Percentiles rank a stretch among this genome's conserved stretches.
These are phyloP conservation scores for Drosophila parthenogenetica DNA, from an alignment of 2,888 invertebrate species.

Conservation along the genomic window DNA sequence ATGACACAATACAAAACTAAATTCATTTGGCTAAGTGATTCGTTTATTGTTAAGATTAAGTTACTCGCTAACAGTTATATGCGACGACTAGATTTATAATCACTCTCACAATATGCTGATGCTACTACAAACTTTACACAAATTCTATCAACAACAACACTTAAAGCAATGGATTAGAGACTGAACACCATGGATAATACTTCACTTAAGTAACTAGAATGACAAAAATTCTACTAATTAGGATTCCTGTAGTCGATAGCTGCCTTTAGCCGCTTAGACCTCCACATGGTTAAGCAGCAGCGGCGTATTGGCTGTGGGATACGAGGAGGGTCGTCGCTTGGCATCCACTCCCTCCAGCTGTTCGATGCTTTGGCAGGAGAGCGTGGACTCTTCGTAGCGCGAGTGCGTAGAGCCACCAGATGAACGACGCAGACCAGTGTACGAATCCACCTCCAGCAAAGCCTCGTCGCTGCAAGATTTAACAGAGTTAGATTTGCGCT, in stretches of 20 bases:
- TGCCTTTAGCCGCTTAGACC: constrained; percentile 52
- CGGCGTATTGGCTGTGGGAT: constrained; percentile 83
- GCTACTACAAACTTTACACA: constrained; percentile 37
- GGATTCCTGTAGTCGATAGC: constrained; percentile 48
- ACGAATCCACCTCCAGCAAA: constrained; percentile 84
- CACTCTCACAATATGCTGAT: constrained; percentile 77
- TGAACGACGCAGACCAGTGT: constrained; percentile 80
- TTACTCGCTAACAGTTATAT: constrained; percentile 42
- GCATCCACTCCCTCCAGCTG: constrained; percentile 62
- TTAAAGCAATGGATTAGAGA: constrained; percentile 55
- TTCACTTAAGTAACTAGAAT: constrained; percentile 48
- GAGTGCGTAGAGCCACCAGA: constrained; percentile 83
- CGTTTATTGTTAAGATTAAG: constrained; percentile 29
- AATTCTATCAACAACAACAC: constrained; percentile 40
- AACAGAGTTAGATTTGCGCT: neutral
- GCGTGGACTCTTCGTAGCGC: constrained; percentile 82
- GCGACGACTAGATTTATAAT: constrained; percentile 77
- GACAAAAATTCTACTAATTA: constrained; percentile 43
- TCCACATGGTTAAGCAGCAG: constrained; percentile 83
- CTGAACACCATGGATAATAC: constrained; percentile 51
- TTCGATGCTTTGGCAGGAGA: constrained; percentile 83
- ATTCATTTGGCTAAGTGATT: constrained; percentile 18
- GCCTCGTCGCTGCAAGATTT: constrained; percentile 82
- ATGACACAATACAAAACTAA: neutral
- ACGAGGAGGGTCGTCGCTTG: constrained; percentile 79